Base-by-base conservation (phyloP, 1,140 invertebrate genomes). In the Lepidotrigona ventralis region DNA sequence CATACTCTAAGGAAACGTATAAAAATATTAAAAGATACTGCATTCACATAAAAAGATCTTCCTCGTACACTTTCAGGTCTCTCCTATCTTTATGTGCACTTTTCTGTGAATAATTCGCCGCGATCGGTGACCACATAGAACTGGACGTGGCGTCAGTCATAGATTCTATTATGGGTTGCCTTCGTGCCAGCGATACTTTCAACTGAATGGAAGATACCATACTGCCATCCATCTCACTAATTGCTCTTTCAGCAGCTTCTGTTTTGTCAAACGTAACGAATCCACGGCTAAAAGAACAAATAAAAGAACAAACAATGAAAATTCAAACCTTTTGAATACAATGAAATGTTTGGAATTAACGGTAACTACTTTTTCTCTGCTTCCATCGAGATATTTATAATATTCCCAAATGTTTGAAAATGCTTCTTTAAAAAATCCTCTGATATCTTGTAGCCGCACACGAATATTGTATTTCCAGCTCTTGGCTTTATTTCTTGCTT, bases 211-310 rank as follows among this genome's bases (percentile, higher is more conserved):
- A 97, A 87, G 95, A 96, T 26, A 97, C 96, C 95, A 96, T 97
- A 89, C 95, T 97, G 39, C 97, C 97, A 94, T 98, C 97, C 94
- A 98, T 96, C 94, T 98, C 97, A 79, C 96, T 95, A 85, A 99
- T 98, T 1, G 98, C 98, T 89, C 96, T 96, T 72, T 98, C 97
- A 21, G 98, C 97, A 58, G 96, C 96, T 85, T 98, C 98, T 26
- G 97, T 95, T 90, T 97, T 98, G 85, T 98, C 98, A 95, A 99
- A 99, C 9, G 98, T 98, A 14, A 99, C 96, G 95, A 98, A 99
- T 17, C 97, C 98, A 91, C 98, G 97, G 93, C 96, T 97, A 91
- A 91, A 95, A 95, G 91, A 53, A 75, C 39, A 76, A 69, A 33
- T 74, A 21, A 79, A n/a, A n/a, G n/a, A 0, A 79, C 73, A 53